A percentile compares a stretch with the other conserved stretches of the same genome.
These are phyloP conservation scores for Synergus japonicus DNA, from an alignment of 2,888 invertebrate genomes.

Conservation along the genomic window DNA sequence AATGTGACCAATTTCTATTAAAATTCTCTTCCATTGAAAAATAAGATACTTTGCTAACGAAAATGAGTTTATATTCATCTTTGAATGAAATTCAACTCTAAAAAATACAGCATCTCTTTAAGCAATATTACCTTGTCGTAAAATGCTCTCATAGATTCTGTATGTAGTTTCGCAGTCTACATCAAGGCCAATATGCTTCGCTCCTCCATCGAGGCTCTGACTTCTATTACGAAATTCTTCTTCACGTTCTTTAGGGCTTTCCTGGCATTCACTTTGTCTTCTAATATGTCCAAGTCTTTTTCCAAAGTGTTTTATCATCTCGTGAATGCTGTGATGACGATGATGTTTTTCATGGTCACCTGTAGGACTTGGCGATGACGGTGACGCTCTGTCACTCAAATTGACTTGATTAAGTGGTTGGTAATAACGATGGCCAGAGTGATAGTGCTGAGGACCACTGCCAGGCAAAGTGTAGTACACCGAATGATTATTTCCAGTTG, in stretches of 20 bases:
- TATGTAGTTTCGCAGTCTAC: constrained; percentile 90
- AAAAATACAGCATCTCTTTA: constrained; percentile 15
- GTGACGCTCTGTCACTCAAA: constrained; percentile 61
- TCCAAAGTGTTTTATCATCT: constrained; percentile 86
- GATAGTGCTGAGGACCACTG: constrained; percentile 68
- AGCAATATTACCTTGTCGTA: constrained; percentile 83
- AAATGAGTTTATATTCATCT: background rate
- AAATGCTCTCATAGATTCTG: constrained; percentile 88
- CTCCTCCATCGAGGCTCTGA: constrained; percentile 85
- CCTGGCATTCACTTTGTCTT: constrained; percentile 80
- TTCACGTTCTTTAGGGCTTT: constrained; percentile 79
- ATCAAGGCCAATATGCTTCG: constrained; percentile 79
- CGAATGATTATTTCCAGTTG: constrained; percentile 73
- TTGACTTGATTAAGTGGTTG: constrained; percentile 58
- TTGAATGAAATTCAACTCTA: background rate
- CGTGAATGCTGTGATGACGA: constrained; percentile 87
- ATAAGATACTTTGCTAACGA: background rate
- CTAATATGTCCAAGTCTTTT: constrained; percentile 88
- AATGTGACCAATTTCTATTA: background rate
- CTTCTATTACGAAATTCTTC: constrained; percentile 88
- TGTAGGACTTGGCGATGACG: constrained; percentile 68
- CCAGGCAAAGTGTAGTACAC: constrained; percentile 59
- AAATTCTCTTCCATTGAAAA: background rate
- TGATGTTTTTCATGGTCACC: constrained; percentile 73
- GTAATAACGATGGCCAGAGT: constrained; percentile 62